A percentile compares a stretch with the other conserved stretches of the same genome.
These are phyloP conservation scores for Dolichoris vasculosae DNA, from an alignment of 1,140 invertebrate species.

Conservation along the genomic window DNA sequence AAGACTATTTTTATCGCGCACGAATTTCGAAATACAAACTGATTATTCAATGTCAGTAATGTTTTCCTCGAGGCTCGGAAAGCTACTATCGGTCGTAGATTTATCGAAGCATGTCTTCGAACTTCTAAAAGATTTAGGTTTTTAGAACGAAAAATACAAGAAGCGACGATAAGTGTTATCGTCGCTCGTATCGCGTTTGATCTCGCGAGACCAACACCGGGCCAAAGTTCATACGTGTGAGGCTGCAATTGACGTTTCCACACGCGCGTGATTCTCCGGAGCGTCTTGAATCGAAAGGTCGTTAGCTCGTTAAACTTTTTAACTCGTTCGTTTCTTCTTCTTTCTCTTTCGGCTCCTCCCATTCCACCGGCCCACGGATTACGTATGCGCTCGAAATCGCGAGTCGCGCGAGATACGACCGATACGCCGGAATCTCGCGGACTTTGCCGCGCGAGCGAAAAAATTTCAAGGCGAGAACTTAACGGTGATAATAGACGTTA, in stretches of 20 bases:
- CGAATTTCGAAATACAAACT: not conserved
- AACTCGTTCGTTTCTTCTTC: no score
- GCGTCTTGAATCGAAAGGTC: constrained; percentile 14
- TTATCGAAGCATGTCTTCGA: not conserved
- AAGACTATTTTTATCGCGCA: not conserved
- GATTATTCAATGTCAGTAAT: not conserved
- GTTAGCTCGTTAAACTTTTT: no score
- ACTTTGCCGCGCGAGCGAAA: not conserved
- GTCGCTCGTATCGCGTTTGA: not conserved
- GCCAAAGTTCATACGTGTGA: constrained; percentile 16
- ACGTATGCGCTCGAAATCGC: constrained; percentile 9
- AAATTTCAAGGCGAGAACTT: constrained; percentile 24
- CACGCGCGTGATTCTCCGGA: not conserved
- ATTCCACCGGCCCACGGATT: not conserved
- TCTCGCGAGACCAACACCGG: not conserved
- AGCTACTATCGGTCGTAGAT: not conserved
- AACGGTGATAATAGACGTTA: constrained; percentile 16
- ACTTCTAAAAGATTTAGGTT: not conserved
- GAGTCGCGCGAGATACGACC: not conserved
- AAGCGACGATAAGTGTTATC: not conserved
- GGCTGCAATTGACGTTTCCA: not conserved
- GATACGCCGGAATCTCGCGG: not conserved
- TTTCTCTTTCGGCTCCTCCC: not conserved
- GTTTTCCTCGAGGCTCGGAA: not conserved
- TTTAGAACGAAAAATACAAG: not conserved